Percentiles rank a stretch among this genome's conserved stretches.
These are phyloP conservation scores for Drosophila diplacantha DNA, from an alignment of 2,888 invertebrate species.

Conservation along the genomic window DNA sequence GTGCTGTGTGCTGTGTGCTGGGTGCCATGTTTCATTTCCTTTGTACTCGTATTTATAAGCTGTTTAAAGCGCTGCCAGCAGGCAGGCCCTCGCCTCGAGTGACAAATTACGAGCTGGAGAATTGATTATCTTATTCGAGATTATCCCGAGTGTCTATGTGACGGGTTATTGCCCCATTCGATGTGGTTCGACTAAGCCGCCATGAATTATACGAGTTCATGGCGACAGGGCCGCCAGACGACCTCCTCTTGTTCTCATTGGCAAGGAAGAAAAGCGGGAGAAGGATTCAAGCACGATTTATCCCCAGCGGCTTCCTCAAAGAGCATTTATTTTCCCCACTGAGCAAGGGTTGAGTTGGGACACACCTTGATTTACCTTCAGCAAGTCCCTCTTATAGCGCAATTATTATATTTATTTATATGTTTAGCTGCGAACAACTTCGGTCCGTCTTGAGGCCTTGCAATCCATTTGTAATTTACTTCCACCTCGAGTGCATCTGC, in stretches of 20 bases:
- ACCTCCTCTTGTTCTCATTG: not conserved
- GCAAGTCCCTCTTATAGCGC: not conserved
- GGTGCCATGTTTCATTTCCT: constrained; percentile 21
- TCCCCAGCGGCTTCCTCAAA: not conserved
- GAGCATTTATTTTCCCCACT: not conserved
- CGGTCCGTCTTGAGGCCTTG: not conserved
- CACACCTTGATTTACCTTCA: not conserved
- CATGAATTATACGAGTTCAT: constrained; percentile 35
- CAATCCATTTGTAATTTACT: not conserved
- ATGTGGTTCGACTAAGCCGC: constrained; percentile 39
- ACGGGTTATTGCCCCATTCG: constrained; percentile 41
- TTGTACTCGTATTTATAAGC: constrained; percentile 39
- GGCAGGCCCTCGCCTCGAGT: constrained; percentile 19
- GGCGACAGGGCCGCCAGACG: constrained; percentile 17
- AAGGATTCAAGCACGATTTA: not conserved
- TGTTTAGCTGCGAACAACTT: too few relatives aligned
- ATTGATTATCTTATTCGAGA: constrained; percentile 42
- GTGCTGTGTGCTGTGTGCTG: constrained; percentile 22
- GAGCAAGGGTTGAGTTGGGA: not conserved
- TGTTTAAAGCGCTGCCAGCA: constrained; percentile 37
- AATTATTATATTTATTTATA: too few relatives aligned
- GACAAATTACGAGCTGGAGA: constrained; percentile 45
- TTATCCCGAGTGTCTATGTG: constrained; percentile 40
- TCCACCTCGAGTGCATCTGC: not conserved
- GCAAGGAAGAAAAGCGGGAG: not conserved